Evolutionary conservation across 2,113 vertebrate species (phyloP), one percentile per base, ranked within the genome.

Genomic region (Hemichromis elongatus): DNA sequence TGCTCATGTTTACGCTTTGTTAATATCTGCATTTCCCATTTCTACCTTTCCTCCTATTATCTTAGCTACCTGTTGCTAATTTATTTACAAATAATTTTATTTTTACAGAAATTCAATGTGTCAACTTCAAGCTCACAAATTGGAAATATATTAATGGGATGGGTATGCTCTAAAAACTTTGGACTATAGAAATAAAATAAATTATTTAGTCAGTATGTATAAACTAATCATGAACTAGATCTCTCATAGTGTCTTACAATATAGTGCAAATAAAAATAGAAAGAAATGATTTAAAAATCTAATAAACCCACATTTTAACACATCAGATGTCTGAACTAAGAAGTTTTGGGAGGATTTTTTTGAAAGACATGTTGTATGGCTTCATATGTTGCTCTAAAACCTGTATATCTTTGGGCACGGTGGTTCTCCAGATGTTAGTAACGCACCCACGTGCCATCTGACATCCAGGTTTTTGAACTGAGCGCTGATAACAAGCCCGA

Each of bases 391-490:
- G n/a, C 0, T 66, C 35, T 40, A 9, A 40, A 66, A 40, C 61
- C 11, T 21, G 19, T 21, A 66, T 40, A 70, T 18, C 1, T 45
- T 45, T 42, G 63, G 3, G 63, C 63, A 68, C 16, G 63, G 37
- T 42, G 37, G 37, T 12, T 70, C 45, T 70, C 21, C 63, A 70
- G 63, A 42, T 42, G 63, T 68, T 7, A 0, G 3, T 70, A 70
- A 70, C 42, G 37, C 0, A 26, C n/a, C 12, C 5, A 42, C 2
- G 26, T 42, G 9, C 1, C 12, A 68, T 26, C 37, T 42, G 63
- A 10, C 0, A 68, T 42, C 0, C 12, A 26, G 5, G 3, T 7
- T 45, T 70, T 8, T 40, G 37, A 70, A 70, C n/a, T 0, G 42
- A 45, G 42, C 13, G 13, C 5, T 45, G 21, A 1, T 42, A 24